Evolutionary conservation across 2,113 vertebrate species (phyloP).

Genomic region (Columba livia): DNA sequence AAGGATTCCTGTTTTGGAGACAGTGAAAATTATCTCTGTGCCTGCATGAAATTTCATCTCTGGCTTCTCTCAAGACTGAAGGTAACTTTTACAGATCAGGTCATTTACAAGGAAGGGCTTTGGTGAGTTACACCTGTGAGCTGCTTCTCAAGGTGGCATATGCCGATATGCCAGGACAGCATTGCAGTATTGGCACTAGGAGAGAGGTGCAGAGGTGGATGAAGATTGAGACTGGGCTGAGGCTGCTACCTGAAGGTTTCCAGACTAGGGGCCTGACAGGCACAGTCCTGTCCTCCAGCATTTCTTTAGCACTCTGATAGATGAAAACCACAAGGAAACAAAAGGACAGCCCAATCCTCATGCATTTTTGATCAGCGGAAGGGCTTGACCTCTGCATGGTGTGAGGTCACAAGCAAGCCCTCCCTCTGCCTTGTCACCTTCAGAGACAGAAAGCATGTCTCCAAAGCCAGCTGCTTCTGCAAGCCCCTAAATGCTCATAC

Average conservation of each 20-base stretch:
- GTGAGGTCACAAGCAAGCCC: neutral
- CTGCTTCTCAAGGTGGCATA: neutral
- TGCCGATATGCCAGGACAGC: rapidly evolving
- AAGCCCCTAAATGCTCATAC: neutral
- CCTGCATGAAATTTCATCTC: conserved; percentile 33
- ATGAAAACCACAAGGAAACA: neutral
- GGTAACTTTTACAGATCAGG: neutral
- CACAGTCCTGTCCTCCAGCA: neutral
- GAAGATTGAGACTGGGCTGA: neutral
- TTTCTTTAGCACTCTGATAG: neutral
- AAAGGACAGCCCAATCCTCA: neutral
- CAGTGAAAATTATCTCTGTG: conserved; percentile 33
- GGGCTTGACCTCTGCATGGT: neutral
- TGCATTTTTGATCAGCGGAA: conserved; percentile 28
- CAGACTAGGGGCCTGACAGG: neutral
- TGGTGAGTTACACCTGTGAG: neutral
- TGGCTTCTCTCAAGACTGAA: neutral
- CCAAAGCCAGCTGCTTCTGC: neutral
- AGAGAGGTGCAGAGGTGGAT: neutral
- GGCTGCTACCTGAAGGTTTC: neutral
- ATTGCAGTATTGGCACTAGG: neutral
- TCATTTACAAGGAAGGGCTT: neutral
- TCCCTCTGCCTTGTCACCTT: conserved; percentile 6
- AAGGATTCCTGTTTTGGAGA: conserved; percentile 46
- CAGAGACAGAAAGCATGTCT: conserved; percentile 19